A percentile compares a stretch with the other conserved stretches of the same genome.
phyloP scores from a whole-genome alignment of 2,113 vertebrate species.

The Paracanthobrama guichenoti region DNA sequence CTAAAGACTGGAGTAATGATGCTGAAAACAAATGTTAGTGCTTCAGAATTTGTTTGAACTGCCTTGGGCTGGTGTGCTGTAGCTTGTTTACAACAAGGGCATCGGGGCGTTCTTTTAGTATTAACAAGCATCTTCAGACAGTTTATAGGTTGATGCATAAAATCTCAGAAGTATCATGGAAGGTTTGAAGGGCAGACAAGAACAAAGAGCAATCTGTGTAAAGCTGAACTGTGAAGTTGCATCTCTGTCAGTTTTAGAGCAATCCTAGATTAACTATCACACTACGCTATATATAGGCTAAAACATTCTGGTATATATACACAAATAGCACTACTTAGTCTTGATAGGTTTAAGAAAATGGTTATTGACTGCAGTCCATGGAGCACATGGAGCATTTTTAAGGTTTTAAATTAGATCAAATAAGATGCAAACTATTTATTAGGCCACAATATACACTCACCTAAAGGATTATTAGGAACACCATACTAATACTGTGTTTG shows the following conservation, averaged over 20 bases:
- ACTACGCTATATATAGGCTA: not conserved
- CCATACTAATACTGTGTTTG: too few species aligned
- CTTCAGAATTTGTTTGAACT: conserved; percentile 30
- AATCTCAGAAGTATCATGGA: not conserved
- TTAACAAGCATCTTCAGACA: conserved; percentile 39
- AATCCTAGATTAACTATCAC: not conserved
- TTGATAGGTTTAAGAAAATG: not conserved
- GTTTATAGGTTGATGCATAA: conserved; percentile 40
- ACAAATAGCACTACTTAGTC: conserved; percentile 3
- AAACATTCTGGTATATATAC: not conserved
- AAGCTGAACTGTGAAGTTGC: not conserved
- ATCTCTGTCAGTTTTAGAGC: not conserved
- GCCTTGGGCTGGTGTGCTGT: conserved; percentile 38
- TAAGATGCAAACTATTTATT: not conserved
- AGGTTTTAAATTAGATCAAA: not conserved
- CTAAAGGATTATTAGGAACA: too few species aligned
- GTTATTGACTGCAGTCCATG: not conserved
- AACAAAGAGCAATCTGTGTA: not conserved
- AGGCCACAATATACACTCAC: not conserved
- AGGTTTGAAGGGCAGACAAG: not conserved
- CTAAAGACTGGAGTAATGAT: not conserved
- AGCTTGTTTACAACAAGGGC: conserved; percentile 44
- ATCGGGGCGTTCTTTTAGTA: conserved; percentile 46
- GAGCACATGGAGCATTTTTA: not conserved
- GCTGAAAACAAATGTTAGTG: conserved; percentile 37